These are phyloP conservation scores for Tupiocoris notatus DNA, from an alignment of 2,888 invertebrate genomes.

Conservation along the genomic window DNA sequence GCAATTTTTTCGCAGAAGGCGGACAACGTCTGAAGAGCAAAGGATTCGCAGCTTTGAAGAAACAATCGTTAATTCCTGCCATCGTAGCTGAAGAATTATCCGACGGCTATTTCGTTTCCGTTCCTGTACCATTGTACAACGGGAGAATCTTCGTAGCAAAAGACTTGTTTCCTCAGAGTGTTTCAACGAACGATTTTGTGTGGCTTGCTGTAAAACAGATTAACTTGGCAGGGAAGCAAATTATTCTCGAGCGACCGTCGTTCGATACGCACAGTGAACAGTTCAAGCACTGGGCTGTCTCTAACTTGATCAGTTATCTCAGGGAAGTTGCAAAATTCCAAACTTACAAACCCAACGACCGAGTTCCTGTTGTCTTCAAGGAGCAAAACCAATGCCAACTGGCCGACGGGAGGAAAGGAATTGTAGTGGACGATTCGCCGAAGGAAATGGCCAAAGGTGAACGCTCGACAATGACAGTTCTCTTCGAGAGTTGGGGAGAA, in stretches of 20 bases:
- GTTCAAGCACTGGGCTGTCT: slow-evolving; percentile 22
- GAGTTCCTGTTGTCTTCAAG: neutral
- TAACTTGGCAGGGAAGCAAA: neutral
- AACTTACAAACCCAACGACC: slow-evolving; percentile 7
- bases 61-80: neutral
- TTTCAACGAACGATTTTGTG: neutral
- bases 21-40: neutral
- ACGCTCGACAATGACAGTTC: neutral
- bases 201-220: neutral
- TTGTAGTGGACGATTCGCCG: neutral
- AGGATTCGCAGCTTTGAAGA: neutral
- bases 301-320: slow-evolving; percentile 6
- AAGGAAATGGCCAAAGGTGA: neutral
- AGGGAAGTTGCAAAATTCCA: neutral
- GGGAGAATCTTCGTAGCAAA: slow-evolving; percentile 17
- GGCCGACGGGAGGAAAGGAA: neutral
- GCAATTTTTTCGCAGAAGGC: slow-evolving; percentile 10
- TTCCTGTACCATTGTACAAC: slow-evolving; percentile 23
- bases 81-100: neutral
- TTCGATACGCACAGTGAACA: neutral
- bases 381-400: slow-evolving; percentile 3
- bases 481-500: neutral
- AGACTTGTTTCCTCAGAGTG: neutral
- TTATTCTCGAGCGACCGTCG: neutral
- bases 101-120: slow-evolving; percentile 17